Base-by-base conservation (phyloP, 2,113 vertebrate genomes). In the Ibidorhyncha struthersii region DNA sequence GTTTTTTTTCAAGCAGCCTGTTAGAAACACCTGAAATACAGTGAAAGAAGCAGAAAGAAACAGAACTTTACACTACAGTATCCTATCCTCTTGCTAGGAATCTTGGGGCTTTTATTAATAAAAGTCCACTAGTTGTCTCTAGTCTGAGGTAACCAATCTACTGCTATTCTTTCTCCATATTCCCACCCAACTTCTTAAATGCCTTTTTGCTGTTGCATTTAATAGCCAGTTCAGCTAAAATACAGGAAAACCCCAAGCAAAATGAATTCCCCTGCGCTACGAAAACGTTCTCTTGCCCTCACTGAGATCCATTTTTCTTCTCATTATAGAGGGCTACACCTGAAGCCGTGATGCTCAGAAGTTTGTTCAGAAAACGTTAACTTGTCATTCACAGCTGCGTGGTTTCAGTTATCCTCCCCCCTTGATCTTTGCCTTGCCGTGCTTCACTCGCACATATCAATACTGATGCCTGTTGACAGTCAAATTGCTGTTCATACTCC, bases 381-480 rank as follows among this genome's bases (percentile, higher is more conserved):
- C 89, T 96, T 78, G 79, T 86, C 70, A 96, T 96, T 96, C 95
- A 91, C 94, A 94, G 82, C 36, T 93, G 63, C 34, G 19, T 89
- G 86, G 58, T 92, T 96, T 43, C 45, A 52, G 45, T 77, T 61
- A 32, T 88, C 90, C 56, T 65, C 40, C 85, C 29, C 38, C 70
- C 96, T 93, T 16, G 43, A 94, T 96, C 87, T 96, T 87, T 84
- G 56, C 67, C 78, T 86, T 88, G 87, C 79, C 82, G 38, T 74
- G 95, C 86, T 95, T 97, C 95, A 90, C 61, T 97, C 8, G 0
- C 70, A 86, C 70, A 95, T 91, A 95, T 97, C 94, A 95, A 83
- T 94, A 95, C 82, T 96, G 89, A 96, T 98, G 93, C 86, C 89
- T 85, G 86, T 97, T 97, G 97, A 98, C 98, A 98, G 94, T 82